Percentiles rank a stretch among this genome's conserved stretches.
These are phyloP conservation scores for Wiebesia pumilae DNA, from an alignment of 1,140 invertebrate genomes.

Conservation along the genomic window DNA sequence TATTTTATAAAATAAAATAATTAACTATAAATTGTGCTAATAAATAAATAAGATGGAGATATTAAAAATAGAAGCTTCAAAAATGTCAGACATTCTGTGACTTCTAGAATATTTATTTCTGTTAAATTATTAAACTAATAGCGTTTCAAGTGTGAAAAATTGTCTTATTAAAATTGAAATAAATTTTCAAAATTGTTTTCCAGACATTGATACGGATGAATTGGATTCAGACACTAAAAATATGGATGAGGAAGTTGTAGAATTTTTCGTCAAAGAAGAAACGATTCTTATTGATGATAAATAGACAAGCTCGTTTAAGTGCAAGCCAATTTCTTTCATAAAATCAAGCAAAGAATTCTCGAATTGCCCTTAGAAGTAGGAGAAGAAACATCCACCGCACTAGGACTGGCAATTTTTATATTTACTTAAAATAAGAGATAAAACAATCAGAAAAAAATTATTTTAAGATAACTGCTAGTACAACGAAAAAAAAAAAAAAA, in stretches of 20 bases:
- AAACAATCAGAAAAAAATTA: constrained; percentile 11
- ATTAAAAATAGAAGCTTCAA: no score
- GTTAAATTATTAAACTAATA: background rate
- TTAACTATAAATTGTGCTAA: no score
- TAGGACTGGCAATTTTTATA: constrained; percentile 15
- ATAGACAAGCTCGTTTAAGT: constrained; percentile 56
- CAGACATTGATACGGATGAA: constrained; percentile 95
- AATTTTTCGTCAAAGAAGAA: constrained; percentile 99
- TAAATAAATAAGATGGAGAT: no score
- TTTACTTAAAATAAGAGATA: background rate
- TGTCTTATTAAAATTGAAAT: background rate
- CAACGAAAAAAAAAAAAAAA: no score
- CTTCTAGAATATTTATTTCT: no score
- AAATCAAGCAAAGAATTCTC: constrained; percentile 23
- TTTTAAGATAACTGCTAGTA: constrained; percentile 21
- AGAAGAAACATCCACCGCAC: constrained; percentile 55
- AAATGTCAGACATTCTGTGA: no score
- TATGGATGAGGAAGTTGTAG: constrained; percentile 95
- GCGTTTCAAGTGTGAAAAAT: background rate
- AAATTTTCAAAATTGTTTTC: constrained; percentile 59
- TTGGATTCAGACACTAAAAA: constrained; percentile 89
- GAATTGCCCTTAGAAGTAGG: constrained; percentile 28
- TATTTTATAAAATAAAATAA: no score
- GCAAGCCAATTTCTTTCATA: constrained; percentile 2
- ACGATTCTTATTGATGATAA: constrained; percentile 83